Evolutionary conservation across 2,113 vertebrate species (phyloP).

Genomic region (Tauraco erythrolophus): DNA sequence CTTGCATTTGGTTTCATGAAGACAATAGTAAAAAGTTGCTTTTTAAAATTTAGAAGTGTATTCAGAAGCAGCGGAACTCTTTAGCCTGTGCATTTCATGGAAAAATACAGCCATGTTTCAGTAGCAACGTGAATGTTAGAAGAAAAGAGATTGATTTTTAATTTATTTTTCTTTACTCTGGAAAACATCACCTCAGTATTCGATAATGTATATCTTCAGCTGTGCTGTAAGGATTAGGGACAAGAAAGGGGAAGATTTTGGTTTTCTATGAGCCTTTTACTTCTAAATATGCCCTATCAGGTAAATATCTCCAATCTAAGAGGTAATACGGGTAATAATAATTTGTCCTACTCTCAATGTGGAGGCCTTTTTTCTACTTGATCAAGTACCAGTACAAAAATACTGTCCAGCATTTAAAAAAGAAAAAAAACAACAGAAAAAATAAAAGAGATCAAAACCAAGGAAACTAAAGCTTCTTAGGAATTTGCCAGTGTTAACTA

Average conservation of each 20-base stretch:
- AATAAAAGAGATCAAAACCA: neutral
- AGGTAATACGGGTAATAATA: neutral
- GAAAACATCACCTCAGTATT: neutral
- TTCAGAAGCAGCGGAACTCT: neutral
- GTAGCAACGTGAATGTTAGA: neutral
- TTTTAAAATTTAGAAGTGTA: neutral
- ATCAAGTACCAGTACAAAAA: neutral
- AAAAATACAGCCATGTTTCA: neutral
- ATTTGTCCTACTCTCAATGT: neutral
- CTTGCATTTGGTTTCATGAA: neutral
- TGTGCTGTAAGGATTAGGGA: neutral
- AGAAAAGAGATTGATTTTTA: neutral
- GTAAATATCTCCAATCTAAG: neutral
- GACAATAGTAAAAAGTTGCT: neutral
- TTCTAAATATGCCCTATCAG: neutral
- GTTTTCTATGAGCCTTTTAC: neutral
- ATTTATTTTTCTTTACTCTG: neutral
- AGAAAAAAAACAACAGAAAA: neutral
- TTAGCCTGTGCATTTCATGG: neutral
- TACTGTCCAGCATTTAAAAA: neutral
- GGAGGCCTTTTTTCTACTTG: neutral
- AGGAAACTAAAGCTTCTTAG: neutral
- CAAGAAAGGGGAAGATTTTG: neutral
- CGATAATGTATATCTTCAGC: neutral
- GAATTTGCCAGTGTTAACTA: neutral